Evolutionary conservation across 2,797 vertebrate species (phyloP).

Genomic region (Bradypodion ventrale): DNA sequence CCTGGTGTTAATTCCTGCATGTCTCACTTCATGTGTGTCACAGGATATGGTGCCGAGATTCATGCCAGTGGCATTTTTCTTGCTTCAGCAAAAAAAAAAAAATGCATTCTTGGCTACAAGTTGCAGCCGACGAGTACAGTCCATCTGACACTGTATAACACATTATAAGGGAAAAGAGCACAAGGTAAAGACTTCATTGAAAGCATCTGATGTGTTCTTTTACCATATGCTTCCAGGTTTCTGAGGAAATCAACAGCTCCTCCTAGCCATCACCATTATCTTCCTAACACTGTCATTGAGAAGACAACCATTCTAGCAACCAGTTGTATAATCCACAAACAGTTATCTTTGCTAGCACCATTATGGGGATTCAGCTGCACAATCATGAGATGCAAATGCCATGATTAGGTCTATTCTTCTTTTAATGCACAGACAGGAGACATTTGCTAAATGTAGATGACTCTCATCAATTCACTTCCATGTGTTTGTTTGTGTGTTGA

Average conservation of each 20-base stretch:
- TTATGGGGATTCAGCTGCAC: conserved; percentile 58
- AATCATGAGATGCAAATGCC: conserved; percentile 72
- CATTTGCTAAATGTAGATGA: conserved; percentile 14
- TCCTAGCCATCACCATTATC: conserved; percentile 64
- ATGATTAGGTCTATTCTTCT: conserved; percentile 65
- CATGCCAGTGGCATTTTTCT: too few relatives aligned
- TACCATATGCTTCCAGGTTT: conserved; percentile 22
- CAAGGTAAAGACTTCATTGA: background rate
- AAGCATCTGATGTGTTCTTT: background rate
- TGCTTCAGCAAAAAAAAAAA: too few relatives aligned
- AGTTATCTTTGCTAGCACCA: conserved; percentile 51
- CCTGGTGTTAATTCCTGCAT: too few relatives aligned
- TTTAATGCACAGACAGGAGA: conserved; percentile 54
- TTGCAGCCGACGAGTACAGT: too few relatives aligned
- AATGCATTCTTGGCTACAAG: too few relatives aligned
- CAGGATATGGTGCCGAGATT: too few relatives aligned
- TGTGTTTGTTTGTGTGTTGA: background rate
- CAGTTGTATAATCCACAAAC: conserved; percentile 61
- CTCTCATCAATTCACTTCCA: conserved; percentile 18
- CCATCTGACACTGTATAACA: background rate
- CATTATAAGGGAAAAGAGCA: background rate
- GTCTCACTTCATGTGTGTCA: too few relatives aligned
- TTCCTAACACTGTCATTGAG: conserved; percentile 64
- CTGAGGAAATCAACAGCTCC: conserved; percentile 60
- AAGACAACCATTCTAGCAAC: conserved; percentile 65